phyloP scores from a whole-genome alignment of 2,797 vertebrate species.

The Scomberomorus guttatus region DNA sequence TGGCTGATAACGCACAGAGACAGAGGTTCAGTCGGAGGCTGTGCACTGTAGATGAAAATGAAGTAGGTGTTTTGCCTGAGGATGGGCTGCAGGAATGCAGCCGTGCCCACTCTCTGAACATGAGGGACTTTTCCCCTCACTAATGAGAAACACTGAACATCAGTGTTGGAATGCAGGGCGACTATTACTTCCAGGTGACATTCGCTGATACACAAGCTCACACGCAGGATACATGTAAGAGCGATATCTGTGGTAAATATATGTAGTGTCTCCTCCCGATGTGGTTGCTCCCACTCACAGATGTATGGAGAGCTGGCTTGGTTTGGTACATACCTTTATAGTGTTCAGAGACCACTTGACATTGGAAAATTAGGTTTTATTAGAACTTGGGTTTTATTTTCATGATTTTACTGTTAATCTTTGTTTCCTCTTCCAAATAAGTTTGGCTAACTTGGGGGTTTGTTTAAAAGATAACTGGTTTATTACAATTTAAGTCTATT shows the following conservation, averaged over 20 bases:
- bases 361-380: not conserved
- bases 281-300: slow-evolving; percentile 35
- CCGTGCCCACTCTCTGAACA: slow-evolving; percentile 23
- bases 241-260: slow-evolving; percentile 12
- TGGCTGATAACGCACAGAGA: not conserved
- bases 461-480: too few species aligned
- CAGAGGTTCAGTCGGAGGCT: slow-evolving; percentile 1
- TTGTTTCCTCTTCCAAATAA: not conserved
- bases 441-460: not conserved
- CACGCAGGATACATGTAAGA: slow-evolving; percentile 19
- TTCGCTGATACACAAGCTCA: slow-evolving; percentile 19
- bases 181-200: slow-evolving; percentile 66
- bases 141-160: slow-evolving; percentile 67
- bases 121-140: slow-evolving; percentile 37
- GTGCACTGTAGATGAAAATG: slow-evolving; percentile 1
- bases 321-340: not conserved
- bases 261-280: slow-evolving; percentile 23
- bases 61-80: slow-evolving; percentile 26
- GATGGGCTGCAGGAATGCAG: slow-evolving; percentile 40
- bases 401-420: not conserved
- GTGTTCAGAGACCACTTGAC: not conserved
- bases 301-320: slow-evolving; percentile 1
- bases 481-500: not conserved
- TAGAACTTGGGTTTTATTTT: too few species aligned
- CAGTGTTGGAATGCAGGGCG: slow-evolving; percentile 47